Evolutionary conservation across 2,113 vertebrate species (phyloP), one percentile per base, ranked within the genome.

Genomic region (Bubo blakistoni): DNA sequence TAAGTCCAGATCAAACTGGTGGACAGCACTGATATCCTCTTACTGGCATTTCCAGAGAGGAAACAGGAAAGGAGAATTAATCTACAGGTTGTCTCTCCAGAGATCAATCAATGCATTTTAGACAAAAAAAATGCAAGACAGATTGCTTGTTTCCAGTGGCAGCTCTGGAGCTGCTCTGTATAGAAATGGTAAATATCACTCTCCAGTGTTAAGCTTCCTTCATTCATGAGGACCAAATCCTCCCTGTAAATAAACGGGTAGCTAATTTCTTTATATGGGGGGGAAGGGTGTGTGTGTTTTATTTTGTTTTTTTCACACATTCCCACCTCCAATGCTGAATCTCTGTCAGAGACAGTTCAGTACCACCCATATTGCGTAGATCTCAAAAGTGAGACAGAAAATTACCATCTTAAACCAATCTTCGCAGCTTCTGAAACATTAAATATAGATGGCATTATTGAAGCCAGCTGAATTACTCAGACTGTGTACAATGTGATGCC

Each of bases 361-460:
- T 65, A 73, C 78, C 34, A 19, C 81, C 90, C 94, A 93, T 67
- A 87, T 63, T 76, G 63, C 38, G 20, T 16, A 93, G 83, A 94
- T 88, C 81, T 87, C 65, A 63, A 83, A 91, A 90, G 32, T 6
- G 9, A 97, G 94, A 96, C 49, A 96, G 94, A 96, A 97, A 97
- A 97, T 95, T 95, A 95, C 58, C 92, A 94, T 95, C 90, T 97
- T 94, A 97, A 98, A 95, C 87, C 94, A 90, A 88, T 97, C 89
- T 95, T 93, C 1, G 1, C 83, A 85, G 94, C 72, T 92, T 94
- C 70, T 61, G 89, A 96, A 96, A 96, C 94, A 97, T 96, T 97
- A 97, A 97, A 97, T 94, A 95, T 62, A 96, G 92, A 95, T 88
- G 86, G 93, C 81, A 86, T 97, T 97, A 95, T 63, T 89, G 92